Base-by-base conservation (phyloP, 2,797 vertebrate genomes). In the Poecilia gillii region DNA sequence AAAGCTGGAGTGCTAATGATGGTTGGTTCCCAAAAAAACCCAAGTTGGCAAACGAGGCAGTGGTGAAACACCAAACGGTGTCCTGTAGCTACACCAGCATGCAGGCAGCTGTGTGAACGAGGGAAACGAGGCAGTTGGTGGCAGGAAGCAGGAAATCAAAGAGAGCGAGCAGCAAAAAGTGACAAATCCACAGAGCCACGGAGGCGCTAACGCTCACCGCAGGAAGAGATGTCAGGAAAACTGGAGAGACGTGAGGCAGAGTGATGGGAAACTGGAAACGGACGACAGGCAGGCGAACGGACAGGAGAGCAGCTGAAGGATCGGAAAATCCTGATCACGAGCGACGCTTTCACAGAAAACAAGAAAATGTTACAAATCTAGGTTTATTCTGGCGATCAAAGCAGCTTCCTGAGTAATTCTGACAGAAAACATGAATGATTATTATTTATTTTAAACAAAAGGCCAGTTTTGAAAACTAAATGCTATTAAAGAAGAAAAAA, bases 211-310 rank as follows among this genome's bases (percentile, higher is more conserved):
- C 74, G 70, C 12, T 3, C 81, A 87, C 84, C 77, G 79, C 46
- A 49, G 77, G 74, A 75, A 81, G 84, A 87, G 62, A 85, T 87
- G 85, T 86, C 89, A 86, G 66, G 36, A 82, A 71, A 77, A 49
- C 12, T 20, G n/a, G 64, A 76, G 47, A 79, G 73, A 78, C 77
- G 64, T 72, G 81, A 39, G 73, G 66, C 59, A 75, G 75, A 75
- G 84, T 1, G 76, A 33, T 82, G 84, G 72, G 66, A 82, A 77
- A 45, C 76, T 74, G 84, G 68, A 81, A 88, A 79, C 72, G 84
- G 78, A 82, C 33, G 59, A 20, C 74, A 79, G 75, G 28, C 46
- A 57, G 78, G 79, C 76, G 74, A 72, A 66, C 0, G 23, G 78
- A 79, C 74, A 33, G 31, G 74, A 2, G 47, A 49, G 49, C 49